These are phyloP conservation scores for Dinocampus coccinellae DNA, from an alignment of 2,888 invertebrate species.

Conservation along the genomic window DNA sequence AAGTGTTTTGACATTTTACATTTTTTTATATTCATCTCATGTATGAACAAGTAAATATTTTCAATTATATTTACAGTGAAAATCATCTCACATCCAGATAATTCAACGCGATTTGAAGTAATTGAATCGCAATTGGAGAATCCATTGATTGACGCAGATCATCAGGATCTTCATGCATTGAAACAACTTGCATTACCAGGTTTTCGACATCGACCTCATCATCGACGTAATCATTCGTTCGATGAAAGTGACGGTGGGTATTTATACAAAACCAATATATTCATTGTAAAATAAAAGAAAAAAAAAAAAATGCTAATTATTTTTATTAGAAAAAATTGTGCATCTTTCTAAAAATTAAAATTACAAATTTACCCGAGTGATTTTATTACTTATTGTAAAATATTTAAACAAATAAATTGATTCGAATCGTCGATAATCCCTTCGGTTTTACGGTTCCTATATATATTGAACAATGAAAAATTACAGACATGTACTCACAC, in stretches of 20 bases:
- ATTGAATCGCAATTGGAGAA: slow-evolving; percentile 74
- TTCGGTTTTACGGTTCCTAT: background rate
- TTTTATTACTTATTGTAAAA: background rate
- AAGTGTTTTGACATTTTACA: background rate
- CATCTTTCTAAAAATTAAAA: too few relatives aligned
- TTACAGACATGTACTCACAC: background rate
- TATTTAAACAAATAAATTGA: background rate
- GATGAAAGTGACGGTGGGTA: slow-evolving; percentile 63
- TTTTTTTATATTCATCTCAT: background rate
- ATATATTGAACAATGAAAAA: background rate
- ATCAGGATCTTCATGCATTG: slow-evolving; percentile 71
- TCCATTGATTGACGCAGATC: slow-evolving; percentile 73
- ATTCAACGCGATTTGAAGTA: slow-evolving; percentile 73
- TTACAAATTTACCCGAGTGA: background rate
- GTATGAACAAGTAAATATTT: slow-evolving; percentile 14
- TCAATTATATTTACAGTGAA: slow-evolving; percentile 72
- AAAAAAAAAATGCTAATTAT: too few relatives aligned
- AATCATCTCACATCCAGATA: slow-evolving; percentile 75
- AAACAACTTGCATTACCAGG: slow-evolving; percentile 65
- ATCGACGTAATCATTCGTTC: slow-evolving; percentile 49
- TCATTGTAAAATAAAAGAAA: too few relatives aligned
- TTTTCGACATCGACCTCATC: slow-evolving; percentile 60
- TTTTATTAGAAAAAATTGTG: too few relatives aligned
- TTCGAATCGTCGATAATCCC: background rate
- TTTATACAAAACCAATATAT: too few relatives aligned